These are phyloP conservation scores for Chaetophractus vellerosus DNA, from an alignment of 2,797 vertebrate species.

Conservation along the genomic window DNA sequence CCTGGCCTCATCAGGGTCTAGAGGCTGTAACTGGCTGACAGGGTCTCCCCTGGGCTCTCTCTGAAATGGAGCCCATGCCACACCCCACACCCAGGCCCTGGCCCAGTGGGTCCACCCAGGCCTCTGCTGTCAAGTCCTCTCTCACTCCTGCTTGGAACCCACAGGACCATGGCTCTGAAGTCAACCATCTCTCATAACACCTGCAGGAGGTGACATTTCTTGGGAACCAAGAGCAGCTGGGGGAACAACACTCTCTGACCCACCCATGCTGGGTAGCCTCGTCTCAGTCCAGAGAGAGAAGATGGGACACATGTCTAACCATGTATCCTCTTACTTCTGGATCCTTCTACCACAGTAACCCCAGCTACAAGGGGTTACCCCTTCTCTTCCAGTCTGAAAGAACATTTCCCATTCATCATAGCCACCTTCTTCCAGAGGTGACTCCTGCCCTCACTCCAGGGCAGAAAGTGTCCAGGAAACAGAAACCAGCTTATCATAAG, in stretches of 20 bases:
- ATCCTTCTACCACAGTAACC: not conserved
- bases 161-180: not conserved
- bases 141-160: not conserved
- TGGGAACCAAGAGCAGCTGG: not conserved
- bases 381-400: not conserved
- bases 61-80: not conserved
- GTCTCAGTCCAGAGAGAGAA: not conserved
- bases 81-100: no score
- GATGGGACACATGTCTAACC: not conserved
- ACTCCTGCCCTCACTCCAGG: not conserved
- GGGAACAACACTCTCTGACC: not conserved
- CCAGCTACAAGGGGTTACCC: not conserved
- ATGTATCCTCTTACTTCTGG: fast-evolving
- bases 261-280: not conserved
- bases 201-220: not conserved
- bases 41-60: not conserved
- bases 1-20: not conserved
- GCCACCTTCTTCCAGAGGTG: not conserved
- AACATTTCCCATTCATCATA: not conserved
- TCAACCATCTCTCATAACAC: not conserved
- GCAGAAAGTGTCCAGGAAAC: slow-evolving; percentile 48
- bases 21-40: not conserved
- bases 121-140: not conserved
- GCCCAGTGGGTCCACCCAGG: not conserved
- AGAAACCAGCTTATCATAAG: slow-evolving; percentile 40